Conservation (phyloP, 1,140 invertebrate genomes). For the Drosophila equinoxialis region DNA sequence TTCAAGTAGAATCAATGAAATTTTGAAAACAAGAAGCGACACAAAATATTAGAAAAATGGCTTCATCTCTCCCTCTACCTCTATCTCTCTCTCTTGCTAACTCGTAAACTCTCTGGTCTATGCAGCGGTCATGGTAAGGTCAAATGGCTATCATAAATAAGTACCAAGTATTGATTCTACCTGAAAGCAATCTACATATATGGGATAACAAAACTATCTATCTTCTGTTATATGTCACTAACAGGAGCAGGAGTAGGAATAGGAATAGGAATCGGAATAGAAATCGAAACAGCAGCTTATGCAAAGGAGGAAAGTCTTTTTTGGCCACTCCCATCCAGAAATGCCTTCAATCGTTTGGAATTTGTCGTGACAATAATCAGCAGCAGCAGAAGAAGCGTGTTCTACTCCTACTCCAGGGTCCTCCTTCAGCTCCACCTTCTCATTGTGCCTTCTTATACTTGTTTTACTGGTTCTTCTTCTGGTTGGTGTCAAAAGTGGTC, state of each 20-base stretch:
- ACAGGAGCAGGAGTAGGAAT: background rate
- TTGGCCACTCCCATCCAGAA: constrained; percentile 23
- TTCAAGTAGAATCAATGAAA: constrained; percentile 11
- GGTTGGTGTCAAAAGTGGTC: constrained; percentile 70
- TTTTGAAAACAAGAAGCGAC: background rate
- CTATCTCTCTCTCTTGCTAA: background rate
- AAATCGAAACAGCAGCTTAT: constrained; percentile 38
- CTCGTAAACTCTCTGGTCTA: background rate
- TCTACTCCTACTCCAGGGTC: background rate
- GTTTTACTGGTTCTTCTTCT: constrained; percentile 19
- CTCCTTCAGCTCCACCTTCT: background rate
- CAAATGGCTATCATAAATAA: constrained; percentile 64
- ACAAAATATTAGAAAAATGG: background rate
- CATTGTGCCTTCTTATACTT: too few relatives aligned
- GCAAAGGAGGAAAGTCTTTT: constrained; percentile 47
- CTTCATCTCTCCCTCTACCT: too few relatives aligned
- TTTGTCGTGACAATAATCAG: constrained; percentile 77
- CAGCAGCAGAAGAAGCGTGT: constrained; percentile 41
- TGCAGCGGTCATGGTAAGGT: constrained; percentile 65
- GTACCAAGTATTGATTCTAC: constrained; percentile 56
- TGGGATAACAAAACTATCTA: constrained; percentile 61
- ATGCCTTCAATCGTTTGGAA: constrained; percentile 47
- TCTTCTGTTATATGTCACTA: constrained; percentile 66
- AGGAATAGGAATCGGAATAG: constrained; percentile 23
- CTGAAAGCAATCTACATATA: constrained; percentile 67